Conservation (phyloP, 2,113 vertebrate species). For the Anhinga anhinga region DNA sequence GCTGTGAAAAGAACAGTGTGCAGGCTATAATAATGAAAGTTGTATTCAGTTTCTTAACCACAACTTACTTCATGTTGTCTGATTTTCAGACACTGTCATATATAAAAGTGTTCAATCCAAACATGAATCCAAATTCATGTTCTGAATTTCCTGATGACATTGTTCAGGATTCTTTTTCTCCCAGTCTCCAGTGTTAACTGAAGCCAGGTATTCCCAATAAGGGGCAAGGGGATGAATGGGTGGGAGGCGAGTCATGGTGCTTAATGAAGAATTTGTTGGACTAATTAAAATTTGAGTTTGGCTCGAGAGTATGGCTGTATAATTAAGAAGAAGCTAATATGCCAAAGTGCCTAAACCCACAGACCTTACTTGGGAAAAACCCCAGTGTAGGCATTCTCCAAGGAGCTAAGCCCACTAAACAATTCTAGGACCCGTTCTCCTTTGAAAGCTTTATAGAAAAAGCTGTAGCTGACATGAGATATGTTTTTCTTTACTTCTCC, state of each 20-base stretch:
- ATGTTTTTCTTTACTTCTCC: neutral
- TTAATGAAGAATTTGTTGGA: neutral
- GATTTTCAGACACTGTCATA: neutral
- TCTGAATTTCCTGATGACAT: neutral
- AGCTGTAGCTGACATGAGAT: neutral
- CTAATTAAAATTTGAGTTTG: neutral
- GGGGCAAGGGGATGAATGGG: too few species aligned
- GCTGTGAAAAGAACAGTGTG: neutral
- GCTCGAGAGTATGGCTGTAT: neutral
- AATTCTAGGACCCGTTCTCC: neutral
- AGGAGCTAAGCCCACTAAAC: neutral
- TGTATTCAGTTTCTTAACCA: neutral
- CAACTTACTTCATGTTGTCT: neutral
- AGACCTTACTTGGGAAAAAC: neutral
- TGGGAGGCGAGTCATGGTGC: too few species aligned
- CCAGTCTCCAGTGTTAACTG: neutral
- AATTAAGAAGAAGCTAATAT: conserved; percentile 40
- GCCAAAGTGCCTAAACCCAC: neutral
- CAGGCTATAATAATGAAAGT: neutral
- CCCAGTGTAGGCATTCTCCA: neutral
- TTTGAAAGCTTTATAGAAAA: neutral
- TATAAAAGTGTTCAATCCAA: neutral
- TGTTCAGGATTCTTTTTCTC: neutral
- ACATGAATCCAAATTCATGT: neutral
- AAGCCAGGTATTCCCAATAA: neutral